These are phyloP conservation scores for Diplogasteroides magnus DNA, from an alignment of 1,140 invertebrate species.

Conservation along the genomic window DNA sequence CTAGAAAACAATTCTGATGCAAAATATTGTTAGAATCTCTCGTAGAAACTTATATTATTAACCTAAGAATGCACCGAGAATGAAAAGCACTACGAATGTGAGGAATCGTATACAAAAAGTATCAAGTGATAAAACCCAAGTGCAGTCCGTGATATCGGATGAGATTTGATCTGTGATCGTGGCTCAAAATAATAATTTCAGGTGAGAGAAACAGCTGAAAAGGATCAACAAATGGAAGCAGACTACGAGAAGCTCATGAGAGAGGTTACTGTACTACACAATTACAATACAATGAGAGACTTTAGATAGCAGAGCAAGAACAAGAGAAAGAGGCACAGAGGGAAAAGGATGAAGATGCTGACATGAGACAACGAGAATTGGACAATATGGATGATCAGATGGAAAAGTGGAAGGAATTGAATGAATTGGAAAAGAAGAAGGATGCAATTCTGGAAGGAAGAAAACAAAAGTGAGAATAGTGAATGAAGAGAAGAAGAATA, in stretches of 20 bases:
- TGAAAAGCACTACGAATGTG: too few species aligned
- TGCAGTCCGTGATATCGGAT: too few species aligned
- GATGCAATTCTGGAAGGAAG: neutral
- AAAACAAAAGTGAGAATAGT: neutral
- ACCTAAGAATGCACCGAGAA: too few species aligned
- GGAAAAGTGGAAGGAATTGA: neutral
- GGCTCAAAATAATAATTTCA: too few species aligned
- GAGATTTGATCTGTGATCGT: too few species aligned
- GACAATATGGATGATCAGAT: neutral
- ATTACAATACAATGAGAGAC: too few species aligned
- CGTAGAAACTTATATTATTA: too few species aligned
- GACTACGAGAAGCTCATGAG: neutral
- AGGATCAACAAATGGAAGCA: neutral
- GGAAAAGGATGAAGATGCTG: neutral
- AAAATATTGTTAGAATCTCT: too few species aligned
- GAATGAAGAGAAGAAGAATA: neutral
- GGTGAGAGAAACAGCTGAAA: neutral
- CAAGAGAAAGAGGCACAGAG: neutral
- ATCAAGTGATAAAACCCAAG: too few species aligned
- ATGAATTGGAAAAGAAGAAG: neutral
- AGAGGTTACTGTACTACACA: neutral
- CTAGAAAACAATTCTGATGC: too few species aligned
- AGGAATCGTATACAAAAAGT: too few species aligned
- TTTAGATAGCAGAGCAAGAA: neutral
- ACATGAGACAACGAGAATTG: neutral